These are phyloP conservation scores for Nymphalis urticae DNA, from an alignment of 2,888 invertebrate genomes.

Conservation along the genomic window DNA sequence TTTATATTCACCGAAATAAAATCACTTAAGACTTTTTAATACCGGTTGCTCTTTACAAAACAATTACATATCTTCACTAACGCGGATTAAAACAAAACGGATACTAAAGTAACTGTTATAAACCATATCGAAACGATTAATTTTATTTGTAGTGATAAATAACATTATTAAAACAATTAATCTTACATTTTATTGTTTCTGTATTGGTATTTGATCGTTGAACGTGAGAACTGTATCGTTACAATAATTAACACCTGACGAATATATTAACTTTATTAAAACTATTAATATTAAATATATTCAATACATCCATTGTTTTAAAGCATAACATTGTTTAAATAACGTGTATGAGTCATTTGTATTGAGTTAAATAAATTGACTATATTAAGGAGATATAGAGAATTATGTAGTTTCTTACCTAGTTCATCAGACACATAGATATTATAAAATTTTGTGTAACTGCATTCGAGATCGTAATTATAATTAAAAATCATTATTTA, in stretches of 20 bases:
- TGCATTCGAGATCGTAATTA: no score
- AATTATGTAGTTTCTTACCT: no score
- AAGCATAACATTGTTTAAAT: background rate
- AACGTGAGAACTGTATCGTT: slow-evolving; percentile 32
- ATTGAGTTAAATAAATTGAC: no score
- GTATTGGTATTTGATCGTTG: slow-evolving; percentile 21
- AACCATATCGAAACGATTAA: background rate
- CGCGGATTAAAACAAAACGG: slow-evolving; percentile 4
- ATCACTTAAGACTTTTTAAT: no score
- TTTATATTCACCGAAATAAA: no score
- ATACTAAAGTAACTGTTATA: background rate
- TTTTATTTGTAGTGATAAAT: slow-evolving; percentile 3
- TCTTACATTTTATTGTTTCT: slow-evolving; percentile 26
- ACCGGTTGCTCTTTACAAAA: no score
- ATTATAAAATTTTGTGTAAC: no score
- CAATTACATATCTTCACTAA: no score
- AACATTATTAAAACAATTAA: slow-evolving; percentile 19
- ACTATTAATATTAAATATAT: slow-evolving; percentile 10
- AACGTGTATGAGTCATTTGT: no score
- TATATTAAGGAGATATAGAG: no score
- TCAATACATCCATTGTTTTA: slow-evolving; percentile 12
- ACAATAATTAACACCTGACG: slow-evolving; percentile 17
- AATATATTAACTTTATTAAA: slow-evolving; percentile 15
- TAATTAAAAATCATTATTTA: no score
- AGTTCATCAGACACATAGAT: no score